Percentiles rank a stretch among this genome's conserved stretches.
These are phyloP conservation scores for Cephus nigrinus DNA, from an alignment of 2,888 invertebrate species.

Conservation along the genomic window DNA sequence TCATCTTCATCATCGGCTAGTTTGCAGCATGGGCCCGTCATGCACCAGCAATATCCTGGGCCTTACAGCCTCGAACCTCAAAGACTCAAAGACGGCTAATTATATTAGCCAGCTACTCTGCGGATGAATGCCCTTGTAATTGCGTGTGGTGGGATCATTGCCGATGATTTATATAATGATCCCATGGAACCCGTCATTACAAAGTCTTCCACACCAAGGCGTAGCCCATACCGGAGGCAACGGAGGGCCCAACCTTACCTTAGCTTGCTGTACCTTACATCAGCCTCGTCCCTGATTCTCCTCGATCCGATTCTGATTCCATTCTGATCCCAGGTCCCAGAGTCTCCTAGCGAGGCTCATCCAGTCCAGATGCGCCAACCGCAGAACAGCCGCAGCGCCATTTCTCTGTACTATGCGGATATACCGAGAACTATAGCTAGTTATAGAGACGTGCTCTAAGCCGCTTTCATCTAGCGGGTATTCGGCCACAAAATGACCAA, in stretches of 20 bases:
- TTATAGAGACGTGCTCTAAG: not conserved
- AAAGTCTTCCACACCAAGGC: slow-evolving; percentile 5
- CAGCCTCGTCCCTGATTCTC: not conserved
- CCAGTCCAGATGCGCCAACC: not conserved
- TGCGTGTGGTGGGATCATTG: slow-evolving; percentile 20
- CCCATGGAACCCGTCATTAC: slow-evolving; percentile 23
- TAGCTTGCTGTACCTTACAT: not conserved
- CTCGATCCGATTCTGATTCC: not conserved
- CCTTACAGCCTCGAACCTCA: not conserved
- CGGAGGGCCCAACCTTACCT: not conserved
- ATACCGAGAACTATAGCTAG: not conserved
- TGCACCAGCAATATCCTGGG: not conserved
- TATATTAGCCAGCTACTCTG: slow-evolving; percentile 2
- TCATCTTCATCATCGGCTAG: not conserved
- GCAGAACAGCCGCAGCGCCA: not conserved
- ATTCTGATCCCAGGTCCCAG: not conserved
- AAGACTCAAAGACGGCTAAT: not conserved
- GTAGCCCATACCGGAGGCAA: not conserved
- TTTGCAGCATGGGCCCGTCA: not conserved
- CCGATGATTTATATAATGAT: slow-evolving; percentile 23
- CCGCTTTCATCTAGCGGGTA: not conserved
- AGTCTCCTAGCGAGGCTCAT: not conserved
- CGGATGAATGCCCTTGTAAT: slow-evolving; percentile 20
- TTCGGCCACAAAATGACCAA: not conserved
- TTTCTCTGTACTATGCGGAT: not conserved